Conservation (phyloP, 1,140 invertebrate species). For the Drosophila novamexicana region DNA sequence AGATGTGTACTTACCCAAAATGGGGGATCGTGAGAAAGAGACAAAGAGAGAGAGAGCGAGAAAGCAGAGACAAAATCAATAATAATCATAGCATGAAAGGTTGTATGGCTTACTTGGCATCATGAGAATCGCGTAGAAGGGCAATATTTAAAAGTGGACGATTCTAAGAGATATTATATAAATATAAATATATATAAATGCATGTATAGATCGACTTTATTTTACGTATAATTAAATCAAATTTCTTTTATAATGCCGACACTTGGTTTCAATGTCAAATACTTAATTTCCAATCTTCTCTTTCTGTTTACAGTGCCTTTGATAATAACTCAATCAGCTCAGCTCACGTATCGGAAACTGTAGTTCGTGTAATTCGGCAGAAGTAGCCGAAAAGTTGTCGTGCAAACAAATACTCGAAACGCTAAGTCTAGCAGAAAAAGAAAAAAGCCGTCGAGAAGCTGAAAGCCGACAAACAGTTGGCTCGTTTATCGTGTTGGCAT, state of each 20-base stretch:
- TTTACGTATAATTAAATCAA: background rate
- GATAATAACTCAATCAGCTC: constrained; percentile 35
- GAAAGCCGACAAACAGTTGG: constrained; percentile 55
- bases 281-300: constrained; percentile 2
- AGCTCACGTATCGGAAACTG: constrained; percentile 16
- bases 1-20: too few relatives aligned
- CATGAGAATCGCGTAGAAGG: too few relatives aligned
- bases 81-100: too few relatives aligned
- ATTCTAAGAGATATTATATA: too few relatives aligned
- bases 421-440: constrained; percentile 14
- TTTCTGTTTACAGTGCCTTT: constrained; percentile 38
- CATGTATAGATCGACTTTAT: background rate
- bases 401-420: constrained; percentile 34
- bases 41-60: background rate
- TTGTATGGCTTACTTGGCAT: too few relatives aligned
- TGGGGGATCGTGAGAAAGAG: background rate
- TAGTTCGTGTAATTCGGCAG: constrained; percentile 51
- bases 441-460: constrained; percentile 23
- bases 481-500: constrained; percentile 63
- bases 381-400: constrained; percentile 49
- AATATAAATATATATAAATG: too few relatives aligned
- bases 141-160: too few relatives aligned
- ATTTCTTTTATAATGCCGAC: background rate
- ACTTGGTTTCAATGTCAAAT: background rate
- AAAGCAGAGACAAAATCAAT: too few relatives aligned